phyloP scores from a whole-genome alignment of 2,797 vertebrate genomes.

The Acanthurus tractus region DNA sequence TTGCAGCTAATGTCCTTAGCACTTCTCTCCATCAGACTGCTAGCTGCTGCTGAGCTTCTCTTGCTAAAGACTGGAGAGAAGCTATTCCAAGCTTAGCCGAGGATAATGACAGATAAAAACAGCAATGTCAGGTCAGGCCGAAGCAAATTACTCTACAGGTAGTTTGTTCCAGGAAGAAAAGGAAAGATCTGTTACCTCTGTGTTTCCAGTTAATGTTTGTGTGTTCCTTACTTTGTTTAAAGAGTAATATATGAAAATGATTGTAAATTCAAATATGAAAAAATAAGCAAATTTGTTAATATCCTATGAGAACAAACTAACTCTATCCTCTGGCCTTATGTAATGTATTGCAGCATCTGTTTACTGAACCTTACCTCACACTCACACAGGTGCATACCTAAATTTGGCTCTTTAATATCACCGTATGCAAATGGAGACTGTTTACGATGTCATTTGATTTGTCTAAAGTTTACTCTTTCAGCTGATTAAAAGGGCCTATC shows the following conservation, averaged over 20 bases:
- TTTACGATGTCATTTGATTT: not conserved
- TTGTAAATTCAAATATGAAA: too few species aligned
- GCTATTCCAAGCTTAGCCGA: constrained; percentile 61
- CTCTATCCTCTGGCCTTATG: not conserved
- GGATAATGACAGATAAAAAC: constrained; percentile 65
- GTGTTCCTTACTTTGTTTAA: not conserved
- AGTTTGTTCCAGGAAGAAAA: constrained; percentile 14
- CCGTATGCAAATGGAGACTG: not conserved
- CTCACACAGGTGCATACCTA: not conserved
- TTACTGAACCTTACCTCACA: not conserved
- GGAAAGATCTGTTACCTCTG: constrained; percentile 12
- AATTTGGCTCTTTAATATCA: not conserved
- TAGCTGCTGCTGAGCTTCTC: constrained; percentile 37
- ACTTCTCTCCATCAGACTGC: constrained; percentile 17
- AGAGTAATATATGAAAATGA: not conserved
- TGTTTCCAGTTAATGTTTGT: constrained; percentile 11
- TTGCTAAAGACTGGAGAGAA: constrained; percentile 41
- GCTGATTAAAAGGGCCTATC: not conserved
- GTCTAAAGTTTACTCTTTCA: not conserved
- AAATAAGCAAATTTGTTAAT: too few species aligned
- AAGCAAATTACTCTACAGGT: constrained; percentile 32
- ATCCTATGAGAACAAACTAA: not conserved
- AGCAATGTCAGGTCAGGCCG: constrained; percentile 38
- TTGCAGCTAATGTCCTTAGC: constrained; percentile 53
- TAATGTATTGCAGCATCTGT: not conserved